These are phyloP conservation scores for Furnarius figulus DNA, from an alignment of 2,113 vertebrate genomes.

Conservation along the genomic window DNA sequence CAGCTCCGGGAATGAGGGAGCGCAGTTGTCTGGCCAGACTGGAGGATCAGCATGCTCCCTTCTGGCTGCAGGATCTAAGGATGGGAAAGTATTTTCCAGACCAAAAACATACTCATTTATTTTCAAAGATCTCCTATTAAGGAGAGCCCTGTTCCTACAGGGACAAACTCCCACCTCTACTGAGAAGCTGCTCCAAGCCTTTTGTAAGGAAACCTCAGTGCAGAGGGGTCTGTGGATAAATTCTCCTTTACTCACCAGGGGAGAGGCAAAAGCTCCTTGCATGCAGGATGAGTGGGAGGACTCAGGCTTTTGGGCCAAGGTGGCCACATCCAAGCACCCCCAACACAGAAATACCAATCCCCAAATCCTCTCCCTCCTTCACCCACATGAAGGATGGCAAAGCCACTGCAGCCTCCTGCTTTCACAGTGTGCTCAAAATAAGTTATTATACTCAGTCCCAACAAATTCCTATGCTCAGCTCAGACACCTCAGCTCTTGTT, in stretches of 20 bases:
- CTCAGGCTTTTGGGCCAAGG: not conserved
- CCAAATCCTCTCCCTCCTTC: not conserved
- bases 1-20: not conserved
- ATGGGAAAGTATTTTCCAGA: not conserved
- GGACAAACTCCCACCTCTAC: not conserved
- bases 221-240: not conserved
- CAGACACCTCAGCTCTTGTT: not conserved
- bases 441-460: not conserved
- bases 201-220: not conserved
- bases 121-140: not conserved
- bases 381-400: not conserved
- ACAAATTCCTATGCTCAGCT: not conserved
- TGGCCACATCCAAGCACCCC: not conserved
- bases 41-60: not conserved
- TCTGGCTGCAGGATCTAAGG: not conserved
- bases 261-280: not conserved
- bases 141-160: not conserved
- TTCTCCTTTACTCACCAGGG: not conserved
- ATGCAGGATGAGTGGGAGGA: rapidly evolving
- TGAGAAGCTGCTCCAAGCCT: not conserved
- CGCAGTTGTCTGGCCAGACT: not conserved
- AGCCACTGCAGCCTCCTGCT: not conserved
- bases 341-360: not conserved
- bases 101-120: not conserved
- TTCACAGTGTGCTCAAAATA: not conserved